Evolutionary conservation across 2,888 invertebrate species (phyloP).

Genomic region (Tyria jacobaeae): DNA sequence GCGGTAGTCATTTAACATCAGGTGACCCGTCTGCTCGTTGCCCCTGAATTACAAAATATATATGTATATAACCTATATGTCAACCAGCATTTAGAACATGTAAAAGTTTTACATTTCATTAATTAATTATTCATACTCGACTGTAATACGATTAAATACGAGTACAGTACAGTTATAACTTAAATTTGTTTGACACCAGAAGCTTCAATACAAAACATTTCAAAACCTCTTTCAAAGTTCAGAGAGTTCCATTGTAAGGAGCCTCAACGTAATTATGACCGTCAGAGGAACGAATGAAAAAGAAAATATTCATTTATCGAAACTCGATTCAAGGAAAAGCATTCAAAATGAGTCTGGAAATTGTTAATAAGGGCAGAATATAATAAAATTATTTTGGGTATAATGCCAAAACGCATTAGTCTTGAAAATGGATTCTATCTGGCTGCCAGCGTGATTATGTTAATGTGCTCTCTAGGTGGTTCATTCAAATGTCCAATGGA

Average conservation of each 20-base stretch:
- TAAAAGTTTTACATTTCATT: no score
- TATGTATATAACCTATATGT: no score
- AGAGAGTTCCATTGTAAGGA: conserved; percentile 16
- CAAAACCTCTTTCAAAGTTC: conserved; percentile 1
- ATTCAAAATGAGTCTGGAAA: conserved; percentile 24
- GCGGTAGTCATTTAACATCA: no score
- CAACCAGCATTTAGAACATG: no score
- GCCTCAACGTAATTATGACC: conserved; percentile 12
- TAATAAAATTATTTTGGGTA: conserved; percentile 10
- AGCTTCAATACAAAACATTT: conserved; percentile 11
- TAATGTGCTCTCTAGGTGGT: conserved; percentile 6
- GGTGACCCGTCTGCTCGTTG: no score
- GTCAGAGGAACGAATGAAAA: conserved; percentile 25
- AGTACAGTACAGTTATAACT: not conserved
- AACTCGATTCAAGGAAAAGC: conserved; percentile 23
- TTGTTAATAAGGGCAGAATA: conserved; percentile 16
- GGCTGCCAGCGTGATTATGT: conserved; percentile 13
- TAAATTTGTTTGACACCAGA: not conserved
- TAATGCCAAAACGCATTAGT: conserved; percentile 12
- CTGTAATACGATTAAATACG: not conserved
- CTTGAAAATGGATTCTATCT: conserved; percentile 12
- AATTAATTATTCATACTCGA: no score
- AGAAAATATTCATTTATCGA: conserved; percentile 43
- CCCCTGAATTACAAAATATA: no score
- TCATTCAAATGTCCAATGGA: conserved; percentile 12